Evolutionary conservation across 2,113 vertebrate species (phyloP).

Genomic region (Otis tarda): DNA sequence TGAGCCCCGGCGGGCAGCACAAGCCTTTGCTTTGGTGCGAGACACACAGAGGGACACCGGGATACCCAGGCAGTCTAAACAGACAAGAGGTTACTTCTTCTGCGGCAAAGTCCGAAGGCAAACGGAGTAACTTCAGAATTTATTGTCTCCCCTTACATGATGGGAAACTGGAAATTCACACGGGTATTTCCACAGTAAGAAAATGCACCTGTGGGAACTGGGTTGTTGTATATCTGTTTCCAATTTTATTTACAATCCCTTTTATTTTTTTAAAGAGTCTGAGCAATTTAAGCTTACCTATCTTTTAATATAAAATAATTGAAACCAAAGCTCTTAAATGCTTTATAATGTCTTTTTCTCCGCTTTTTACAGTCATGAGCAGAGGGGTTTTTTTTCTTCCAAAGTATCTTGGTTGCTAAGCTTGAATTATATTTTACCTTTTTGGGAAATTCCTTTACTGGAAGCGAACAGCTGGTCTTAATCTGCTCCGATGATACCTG

Average conservation of each 20-base stretch:
- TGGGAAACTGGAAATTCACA: constrained; percentile 79
- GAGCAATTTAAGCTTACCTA: constrained; percentile 52
- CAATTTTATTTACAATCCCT: constrained; percentile 65
- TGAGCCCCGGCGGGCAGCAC: constrained; percentile 78
- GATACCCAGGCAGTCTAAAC: constrained; percentile 52
- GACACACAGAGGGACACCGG: constrained; percentile 48
- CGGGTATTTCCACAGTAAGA: constrained; percentile 71
- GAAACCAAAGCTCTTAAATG: constrained; percentile 61
- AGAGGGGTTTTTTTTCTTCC: constrained; percentile 66
- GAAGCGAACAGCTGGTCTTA: constrained; percentile 73
- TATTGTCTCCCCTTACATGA: constrained; percentile 71
- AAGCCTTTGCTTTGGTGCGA: constrained; percentile 69
- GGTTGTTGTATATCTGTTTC: constrained; percentile 64
- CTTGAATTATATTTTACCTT: constrained; percentile 67
- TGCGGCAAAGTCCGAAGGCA: constrained; percentile 60
- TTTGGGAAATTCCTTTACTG: constrained; percentile 73
- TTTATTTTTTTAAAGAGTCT: constrained; percentile 55
- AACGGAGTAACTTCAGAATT: constrained; percentile 75
- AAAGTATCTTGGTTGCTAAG: constrained; percentile 65
- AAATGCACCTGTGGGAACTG: constrained; percentile 73
- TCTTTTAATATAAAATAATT: constrained; percentile 61
- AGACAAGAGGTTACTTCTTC: constrained; percentile 78
- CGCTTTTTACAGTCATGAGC: constrained; percentile 26
- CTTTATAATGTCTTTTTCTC: constrained; percentile 43
- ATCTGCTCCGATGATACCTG: constrained; percentile 72